Conservation (phyloP, 2,797 vertebrate genomes). For the Rhinichthys osculus region DNA sequence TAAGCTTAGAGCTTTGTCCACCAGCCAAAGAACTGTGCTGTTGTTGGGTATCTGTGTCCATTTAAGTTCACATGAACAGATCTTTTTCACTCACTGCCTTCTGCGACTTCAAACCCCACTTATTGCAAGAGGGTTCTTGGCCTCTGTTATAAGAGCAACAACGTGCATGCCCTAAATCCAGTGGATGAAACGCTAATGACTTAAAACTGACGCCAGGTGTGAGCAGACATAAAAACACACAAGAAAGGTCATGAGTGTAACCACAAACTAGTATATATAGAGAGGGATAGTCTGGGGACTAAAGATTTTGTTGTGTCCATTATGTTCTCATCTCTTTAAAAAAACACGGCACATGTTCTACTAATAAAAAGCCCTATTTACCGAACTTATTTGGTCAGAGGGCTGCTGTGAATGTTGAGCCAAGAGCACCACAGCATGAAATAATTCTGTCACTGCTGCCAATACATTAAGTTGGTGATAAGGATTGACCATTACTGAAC, state of each 20-base stretch:
- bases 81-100: slow-evolving; percentile 47
- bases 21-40: slow-evolving; percentile 5
- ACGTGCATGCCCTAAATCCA: background rate
- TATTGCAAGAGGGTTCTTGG: background rate
- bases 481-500: slow-evolving; percentile 41
- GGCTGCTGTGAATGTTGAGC: slow-evolving; percentile 29
- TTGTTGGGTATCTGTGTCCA: slow-evolving; percentile 52
- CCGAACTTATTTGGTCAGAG: slow-evolving; percentile 28
- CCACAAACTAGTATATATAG: background rate
- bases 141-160: background rate
- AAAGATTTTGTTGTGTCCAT: background rate
- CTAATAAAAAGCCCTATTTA: background rate
- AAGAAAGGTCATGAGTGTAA: background rate
- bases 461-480: slow-evolving; percentile 56
- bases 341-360: background rate
- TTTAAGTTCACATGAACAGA: slow-evolving; percentile 54
- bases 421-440: slow-evolving; percentile 56
- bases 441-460: slow-evolving; percentile 47
- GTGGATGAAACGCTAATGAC: background rate
- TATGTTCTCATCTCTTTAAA: slow-evolving; percentile 15
- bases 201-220: slow-evolving; percentile 15
- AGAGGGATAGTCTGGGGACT: background rate
- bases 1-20: slow-evolving; percentile 20
- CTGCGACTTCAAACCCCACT: slow-evolving; percentile 16
- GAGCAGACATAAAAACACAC: slow-evolving; percentile 15